Conservation (phyloP, 2,888 invertebrate species). For the Drosophila flavopinicola region DNA sequence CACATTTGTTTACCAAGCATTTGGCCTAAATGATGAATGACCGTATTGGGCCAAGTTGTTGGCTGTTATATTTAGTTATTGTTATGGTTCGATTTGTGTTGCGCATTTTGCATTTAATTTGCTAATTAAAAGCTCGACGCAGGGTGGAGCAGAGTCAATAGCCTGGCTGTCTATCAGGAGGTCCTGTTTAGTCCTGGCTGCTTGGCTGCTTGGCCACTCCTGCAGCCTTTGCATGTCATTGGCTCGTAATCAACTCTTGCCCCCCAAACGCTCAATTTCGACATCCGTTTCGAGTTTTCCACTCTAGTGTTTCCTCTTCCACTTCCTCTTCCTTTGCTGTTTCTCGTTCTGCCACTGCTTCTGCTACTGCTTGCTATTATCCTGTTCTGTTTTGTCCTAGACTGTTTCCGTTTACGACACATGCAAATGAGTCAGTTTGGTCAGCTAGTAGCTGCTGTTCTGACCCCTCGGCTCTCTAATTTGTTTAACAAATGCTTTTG, state of each 20-base stretch:
- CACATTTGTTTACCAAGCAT: slow-evolving; percentile 24
- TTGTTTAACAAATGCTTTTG: slow-evolving; percentile 68
- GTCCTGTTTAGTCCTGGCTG: background rate
- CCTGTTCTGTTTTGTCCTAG: slow-evolving; percentile 4
- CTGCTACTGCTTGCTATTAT: background rate
- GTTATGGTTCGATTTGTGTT: slow-evolving; percentile 41
- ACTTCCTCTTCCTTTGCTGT: slow-evolving; percentile 10
- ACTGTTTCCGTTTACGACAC: slow-evolving; percentile 34
- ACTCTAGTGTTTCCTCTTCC: background rate
- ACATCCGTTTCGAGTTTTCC: slow-evolving; percentile 33
- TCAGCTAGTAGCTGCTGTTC: slow-evolving; percentile 2
- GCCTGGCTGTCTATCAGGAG: slow-evolving; percentile 19
- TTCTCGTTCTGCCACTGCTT: background rate
- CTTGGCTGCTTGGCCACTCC: slow-evolving; percentile 45
- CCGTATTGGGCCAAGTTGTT: slow-evolving; percentile 18
- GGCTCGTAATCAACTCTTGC: slow-evolving; percentile 55
- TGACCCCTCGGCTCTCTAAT: slow-evolving; percentile 32
- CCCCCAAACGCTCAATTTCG: slow-evolving; percentile 25
- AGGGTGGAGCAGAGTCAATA: slow-evolving; percentile 45
- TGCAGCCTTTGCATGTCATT: slow-evolving; percentile 60
- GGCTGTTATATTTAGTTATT: slow-evolving; percentile 10
- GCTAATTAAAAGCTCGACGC: slow-evolving; percentile 66
- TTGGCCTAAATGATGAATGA: slow-evolving; percentile 38
- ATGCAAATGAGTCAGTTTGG: slow-evolving; percentile 53
- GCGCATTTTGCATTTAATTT: slow-evolving; percentile 62